These are phyloP conservation scores for Epiblema foenella DNA, from an alignment of 2,888 invertebrate genomes.

Conservation along the genomic window DNA sequence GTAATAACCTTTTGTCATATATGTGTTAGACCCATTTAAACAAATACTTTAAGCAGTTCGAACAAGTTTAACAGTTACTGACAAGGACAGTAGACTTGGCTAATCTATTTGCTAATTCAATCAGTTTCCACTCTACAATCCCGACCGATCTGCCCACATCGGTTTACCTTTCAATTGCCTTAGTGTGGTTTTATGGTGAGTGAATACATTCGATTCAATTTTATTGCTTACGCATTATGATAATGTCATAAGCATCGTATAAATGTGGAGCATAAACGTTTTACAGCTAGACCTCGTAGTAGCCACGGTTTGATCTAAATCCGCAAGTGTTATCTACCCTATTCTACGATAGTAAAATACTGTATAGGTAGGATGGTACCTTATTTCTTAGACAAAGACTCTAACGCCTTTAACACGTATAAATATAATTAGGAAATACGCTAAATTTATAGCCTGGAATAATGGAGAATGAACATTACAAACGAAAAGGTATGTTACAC, in stretches of 20 bases:
- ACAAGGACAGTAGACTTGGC: conserved; percentile 21
- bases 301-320: conserved; percentile 54
- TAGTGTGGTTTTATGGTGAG: conserved; percentile 60
- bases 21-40: too few species aligned
- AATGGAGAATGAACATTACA: conserved; percentile 49
- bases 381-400: not conserved
- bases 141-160: conserved; percentile 34
- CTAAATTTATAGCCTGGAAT: conserved; percentile 58
- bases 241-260: conserved; percentile 67
- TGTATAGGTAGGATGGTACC: not conserved
- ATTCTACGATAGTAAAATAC: not conserved
- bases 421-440: conserved; percentile 47
- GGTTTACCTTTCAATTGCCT: conserved; percentile 50
- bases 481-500: conserved; percentile 53
- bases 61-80: conserved; percentile 22
- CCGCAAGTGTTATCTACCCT: conserved; percentile 50
- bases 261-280: conserved; percentile 65
- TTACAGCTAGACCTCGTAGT: conserved; percentile 56
- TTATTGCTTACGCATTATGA: conserved; percentile 69
- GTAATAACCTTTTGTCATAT: conserved; percentile 10
- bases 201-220: conserved; percentile 61
- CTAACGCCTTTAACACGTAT: conserved; percentile 18
- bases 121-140: conserved; percentile 24
- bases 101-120: conserved; percentile 22
- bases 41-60: too few species aligned